phyloP scores from a whole-genome alignment of 2,888 invertebrate species.

The Tenthredo distinguenda region DNA sequence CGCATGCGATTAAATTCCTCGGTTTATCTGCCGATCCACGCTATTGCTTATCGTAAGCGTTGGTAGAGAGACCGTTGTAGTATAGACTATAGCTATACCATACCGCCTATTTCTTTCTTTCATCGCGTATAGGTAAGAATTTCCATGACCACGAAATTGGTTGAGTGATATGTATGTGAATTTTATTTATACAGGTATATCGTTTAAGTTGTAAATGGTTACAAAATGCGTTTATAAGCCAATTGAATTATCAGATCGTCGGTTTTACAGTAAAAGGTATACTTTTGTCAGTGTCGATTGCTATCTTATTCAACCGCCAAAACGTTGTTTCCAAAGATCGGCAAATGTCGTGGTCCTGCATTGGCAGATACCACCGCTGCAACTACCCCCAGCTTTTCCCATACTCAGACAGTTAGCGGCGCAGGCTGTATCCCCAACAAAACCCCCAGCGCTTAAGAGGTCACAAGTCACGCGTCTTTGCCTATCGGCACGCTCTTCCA shows the following conservation, averaged over 20 bases:
- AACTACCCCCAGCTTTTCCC: conserved; percentile 72
- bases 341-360: conserved; percentile 67
- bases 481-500: conserved; percentile 67
- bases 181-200: background rate
- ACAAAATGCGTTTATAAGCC: background rate
- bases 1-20: background rate
- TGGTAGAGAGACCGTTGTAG: no score
- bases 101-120: no score
- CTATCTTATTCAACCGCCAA: conserved; percentile 54
- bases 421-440: conserved; percentile 67
- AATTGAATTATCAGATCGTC: background rate
- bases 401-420: conserved; percentile 70
- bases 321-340: conserved; percentile 66
- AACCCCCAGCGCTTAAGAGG: conserved; percentile 64
- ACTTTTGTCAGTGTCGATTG: background rate
- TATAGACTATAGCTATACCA: no score
- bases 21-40: background rate
- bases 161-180: background rate
- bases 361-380: conserved; percentile 66
- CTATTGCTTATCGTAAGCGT: background rate
- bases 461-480: conserved; percentile 72
- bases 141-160: background rate
- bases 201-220: background rate
- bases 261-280: background rate
- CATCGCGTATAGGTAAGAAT: background rate